These are phyloP conservation scores for Hipposideros larvatus DNA, from an alignment of 2,797 vertebrate species.

Conservation along the genomic window DNA sequence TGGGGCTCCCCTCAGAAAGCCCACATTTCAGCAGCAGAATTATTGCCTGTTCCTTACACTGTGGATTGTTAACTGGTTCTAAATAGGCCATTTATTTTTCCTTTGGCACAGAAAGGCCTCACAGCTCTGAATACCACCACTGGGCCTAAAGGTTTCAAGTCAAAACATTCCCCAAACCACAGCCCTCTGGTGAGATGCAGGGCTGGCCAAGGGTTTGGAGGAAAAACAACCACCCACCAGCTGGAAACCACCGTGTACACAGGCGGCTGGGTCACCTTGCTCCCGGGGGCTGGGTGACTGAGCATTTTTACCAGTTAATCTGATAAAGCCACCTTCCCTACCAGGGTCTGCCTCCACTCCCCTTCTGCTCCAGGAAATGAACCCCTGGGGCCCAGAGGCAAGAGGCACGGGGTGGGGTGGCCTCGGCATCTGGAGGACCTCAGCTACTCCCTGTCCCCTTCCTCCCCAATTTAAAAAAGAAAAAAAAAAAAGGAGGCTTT, in stretches of 20 bases:
- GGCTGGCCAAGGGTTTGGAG: constrained; percentile 26
- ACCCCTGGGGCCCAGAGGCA: too few relatives aligned
- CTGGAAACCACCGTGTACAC: background rate
- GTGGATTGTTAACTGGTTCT: constrained; percentile 36
- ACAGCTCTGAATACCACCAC: constrained; percentile 47
- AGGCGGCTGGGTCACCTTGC: background rate
- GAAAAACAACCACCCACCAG: constrained; percentile 13
- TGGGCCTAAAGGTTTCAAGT: constrained; percentile 51
- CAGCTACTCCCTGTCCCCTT: background rate
- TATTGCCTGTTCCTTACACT: background rate
- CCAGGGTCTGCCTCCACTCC: background rate
- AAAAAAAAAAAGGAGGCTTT: constrained; percentile 47
- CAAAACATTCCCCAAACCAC: constrained; percentile 67
- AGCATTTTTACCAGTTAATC: background rate
- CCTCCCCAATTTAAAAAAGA: background rate
- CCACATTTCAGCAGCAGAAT: background rate
- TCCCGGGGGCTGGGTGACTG: background rate
- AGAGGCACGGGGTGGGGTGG: background rate
- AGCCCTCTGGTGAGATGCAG: constrained; percentile 33
- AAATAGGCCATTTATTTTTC: constrained; percentile 60
- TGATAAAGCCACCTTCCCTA: background rate
- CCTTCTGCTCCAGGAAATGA: background rate
- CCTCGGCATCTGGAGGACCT: too few relatives aligned
- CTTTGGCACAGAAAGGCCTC: constrained; percentile 55
- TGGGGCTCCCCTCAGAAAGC: background rate